Evolutionary conservation across 37 sponge, comb jelly and placozoan species (phyloP), one percentile per base, ranked within the genome.

Genomic region (Beroe ovata): DNA sequence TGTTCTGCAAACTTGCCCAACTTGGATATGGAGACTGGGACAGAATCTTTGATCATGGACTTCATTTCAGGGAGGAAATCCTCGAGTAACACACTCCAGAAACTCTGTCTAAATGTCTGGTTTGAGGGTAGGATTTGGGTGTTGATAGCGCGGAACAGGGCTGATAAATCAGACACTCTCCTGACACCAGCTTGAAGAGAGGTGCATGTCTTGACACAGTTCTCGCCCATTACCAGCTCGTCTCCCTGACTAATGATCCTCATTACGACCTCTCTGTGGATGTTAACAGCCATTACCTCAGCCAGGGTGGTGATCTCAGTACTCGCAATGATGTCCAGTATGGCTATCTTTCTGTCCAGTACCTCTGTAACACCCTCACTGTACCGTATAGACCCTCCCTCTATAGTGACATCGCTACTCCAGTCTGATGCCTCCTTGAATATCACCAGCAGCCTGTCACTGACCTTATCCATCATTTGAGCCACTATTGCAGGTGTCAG

Each of bases 11-110:
- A 77, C 6, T 41, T 2, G 22, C 41, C 41, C 21, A 77, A 25
- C 26, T 77, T 26, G 41, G 84, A 77, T 3, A 77, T 40, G 16
- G 22, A 21, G 41, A 19, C 54, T 23, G 84, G 84, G 22, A 77
- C 21, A 8, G 16, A 42, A 36, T 19, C 3, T n/a, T 26, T 39
- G 3, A 77, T 40, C 19, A 77, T 21, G 1, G 84, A 1, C 41
- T 77, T 77, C 35, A 77, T n/a, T 16, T 39, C 42, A 19, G 84
- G 42, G 38, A 77, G 1, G 14, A 77, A 54, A 42, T 77, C 54
- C 4, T 77, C 84, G 21, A 77, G 8, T 32, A 77, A 42, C 16
- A 32, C 25, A 4, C 8, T 1, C 84, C 84, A 77, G 28, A 77
- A 77, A 42, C n/a, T 40, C 4, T 36, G 0, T 14, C 47, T 33